Percentiles rank a stretch among this genome's conserved stretches.
These are phyloP conservation scores for Oryctolagus cuniculus DNA, from an alignment of 2,113 vertebrate species.

Conservation along the genomic window DNA sequence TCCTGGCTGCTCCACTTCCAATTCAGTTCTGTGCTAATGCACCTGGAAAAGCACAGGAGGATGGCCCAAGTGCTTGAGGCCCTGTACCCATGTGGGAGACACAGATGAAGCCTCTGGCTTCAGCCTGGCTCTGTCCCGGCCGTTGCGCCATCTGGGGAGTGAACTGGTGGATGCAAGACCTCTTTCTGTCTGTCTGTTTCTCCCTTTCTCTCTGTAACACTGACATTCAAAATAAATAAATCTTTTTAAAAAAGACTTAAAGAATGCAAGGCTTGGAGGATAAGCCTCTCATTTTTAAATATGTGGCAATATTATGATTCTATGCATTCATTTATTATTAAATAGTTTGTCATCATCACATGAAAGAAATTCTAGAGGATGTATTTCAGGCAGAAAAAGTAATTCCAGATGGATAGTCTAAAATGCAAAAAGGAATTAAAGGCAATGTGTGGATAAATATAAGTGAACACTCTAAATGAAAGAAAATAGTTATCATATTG, in stretches of 20 bases:
- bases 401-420: neutral
- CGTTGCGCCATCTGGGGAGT: too few relatives aligned
- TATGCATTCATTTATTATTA: neutral
- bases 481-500: conserved; percentile 5
- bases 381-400: conserved; percentile 28
- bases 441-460: neutral
- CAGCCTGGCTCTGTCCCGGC: too few relatives aligned
- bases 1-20: too few relatives aligned
- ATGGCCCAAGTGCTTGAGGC: too few relatives aligned
- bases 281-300: conserved; percentile 7
- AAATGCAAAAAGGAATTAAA: neutral
- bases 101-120: too few relatives aligned
- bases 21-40: too few relatives aligned
- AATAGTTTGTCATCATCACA: neutral
- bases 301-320: neutral
- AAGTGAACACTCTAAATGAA: neutral
- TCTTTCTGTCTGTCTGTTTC: too few relatives aligned
- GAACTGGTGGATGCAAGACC: too few relatives aligned
- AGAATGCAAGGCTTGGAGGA: neutral
- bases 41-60: too few relatives aligned
- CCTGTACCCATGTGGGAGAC: too few relatives aligned
- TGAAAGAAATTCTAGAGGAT: neutral
- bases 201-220: too few relatives aligned
- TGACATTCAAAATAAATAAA: too few relatives aligned
- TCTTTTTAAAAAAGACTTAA: neutral